These are phyloP conservation scores for Tuberolachnus salignus DNA, from an alignment of 2,888 invertebrate genomes.

Conservation along the genomic window DNA sequence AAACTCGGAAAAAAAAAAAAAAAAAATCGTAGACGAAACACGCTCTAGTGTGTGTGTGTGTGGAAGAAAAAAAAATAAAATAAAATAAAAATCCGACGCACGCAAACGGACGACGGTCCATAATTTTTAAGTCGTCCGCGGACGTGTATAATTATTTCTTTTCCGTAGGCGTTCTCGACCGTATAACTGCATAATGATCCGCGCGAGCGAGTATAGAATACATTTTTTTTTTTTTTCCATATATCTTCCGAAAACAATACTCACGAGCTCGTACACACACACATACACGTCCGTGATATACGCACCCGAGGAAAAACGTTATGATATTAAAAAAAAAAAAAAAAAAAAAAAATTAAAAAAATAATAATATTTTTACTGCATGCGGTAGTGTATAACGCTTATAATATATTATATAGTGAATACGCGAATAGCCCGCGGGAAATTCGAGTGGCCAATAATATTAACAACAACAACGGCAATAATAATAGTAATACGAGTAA, in stretches of 20 bases:
- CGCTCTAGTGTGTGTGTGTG: background rate
- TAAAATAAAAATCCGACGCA: conserved; percentile 35
- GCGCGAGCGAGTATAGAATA: conserved; percentile 23
- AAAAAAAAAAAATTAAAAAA: too few relatives aligned
- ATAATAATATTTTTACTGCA: background rate
- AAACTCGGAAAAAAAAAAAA: conserved; percentile 7
- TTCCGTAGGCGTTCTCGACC: conserved; percentile 50
- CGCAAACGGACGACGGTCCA: conserved; percentile 37
- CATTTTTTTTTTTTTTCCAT: background rate
- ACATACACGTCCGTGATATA: background rate
- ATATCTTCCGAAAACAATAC: background rate
- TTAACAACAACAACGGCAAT: background rate
- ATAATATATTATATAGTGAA: too few relatives aligned
- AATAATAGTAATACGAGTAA: too few relatives aligned
- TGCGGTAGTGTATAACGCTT: background rate
- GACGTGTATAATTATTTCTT: conserved; percentile 55
- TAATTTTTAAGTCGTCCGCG: conserved; percentile 52
- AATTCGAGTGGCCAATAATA: conserved; percentile 18
- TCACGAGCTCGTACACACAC: background rate
- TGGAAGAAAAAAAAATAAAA: background rate
- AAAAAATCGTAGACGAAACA: conserved; percentile 22
- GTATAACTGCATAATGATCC: conserved; percentile 42
- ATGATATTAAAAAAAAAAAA: background rate
- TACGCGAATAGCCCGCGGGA: conserved; percentile 34
- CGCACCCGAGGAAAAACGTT: conserved; percentile 6